Conservation (phyloP, 2,888 invertebrate species). For the Thymelicus sylvestris region DNA sequence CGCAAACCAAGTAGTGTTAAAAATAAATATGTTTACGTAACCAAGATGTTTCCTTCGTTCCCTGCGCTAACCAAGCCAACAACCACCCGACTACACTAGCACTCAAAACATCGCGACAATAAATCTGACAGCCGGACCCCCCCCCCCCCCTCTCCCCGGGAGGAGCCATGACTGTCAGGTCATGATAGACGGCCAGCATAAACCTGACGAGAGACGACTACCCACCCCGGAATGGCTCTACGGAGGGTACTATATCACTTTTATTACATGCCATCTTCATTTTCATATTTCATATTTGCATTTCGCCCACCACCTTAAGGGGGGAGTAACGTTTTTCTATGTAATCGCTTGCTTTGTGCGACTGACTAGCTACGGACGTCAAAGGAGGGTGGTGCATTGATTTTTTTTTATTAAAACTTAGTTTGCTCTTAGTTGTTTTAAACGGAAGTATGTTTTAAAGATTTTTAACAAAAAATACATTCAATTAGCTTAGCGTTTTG, state of each 20-base stretch:
- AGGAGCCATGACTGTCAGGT: constrained; percentile 86
- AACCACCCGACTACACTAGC: constrained; percentile 1
- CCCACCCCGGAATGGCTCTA: constrained; percentile 90
- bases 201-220: constrained; percentile 89
- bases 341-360: constrained; percentile 78
- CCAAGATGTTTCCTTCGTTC: background rate
- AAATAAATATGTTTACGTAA: background rate
- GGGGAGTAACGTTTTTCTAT: constrained; percentile 76
- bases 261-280: constrained; percentile 90
- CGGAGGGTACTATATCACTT: constrained; percentile 92
- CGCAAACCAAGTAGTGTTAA: too few relatives aligned
- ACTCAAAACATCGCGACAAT: constrained; percentile 68
- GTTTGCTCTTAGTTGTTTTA: constrained; percentile 8
- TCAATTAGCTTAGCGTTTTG: background rate
- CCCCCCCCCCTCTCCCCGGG: constrained; percentile 52
- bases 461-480: background rate
- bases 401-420: constrained; percentile 11
- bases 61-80: background rate
- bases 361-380: constrained; percentile 58
- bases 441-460: background rate
- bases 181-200: constrained; percentile 90
- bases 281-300: constrained; percentile 87
- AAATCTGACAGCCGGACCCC: constrained; percentile 66
- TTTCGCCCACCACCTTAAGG: constrained; percentile 67
- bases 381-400: constrained; percentile 55